Evolutionary conservation across 2,888 invertebrate species (phyloP).

Genomic region (Apotomis betuletana): DNA sequence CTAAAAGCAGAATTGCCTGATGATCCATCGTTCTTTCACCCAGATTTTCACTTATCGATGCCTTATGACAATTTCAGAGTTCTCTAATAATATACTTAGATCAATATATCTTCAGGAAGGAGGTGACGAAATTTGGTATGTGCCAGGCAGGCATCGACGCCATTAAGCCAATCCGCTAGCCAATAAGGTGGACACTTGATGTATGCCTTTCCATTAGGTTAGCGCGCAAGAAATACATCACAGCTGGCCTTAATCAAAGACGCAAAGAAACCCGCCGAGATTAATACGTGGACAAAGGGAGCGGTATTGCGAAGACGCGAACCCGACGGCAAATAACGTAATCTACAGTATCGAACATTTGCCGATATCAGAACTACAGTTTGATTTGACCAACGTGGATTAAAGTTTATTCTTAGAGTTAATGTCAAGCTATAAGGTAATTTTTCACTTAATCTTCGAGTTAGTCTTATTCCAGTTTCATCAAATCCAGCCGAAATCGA

Average conservation of each 20-base stretch:
- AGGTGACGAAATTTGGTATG: constrained; percentile 68
- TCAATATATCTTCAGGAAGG: constrained; percentile 48
- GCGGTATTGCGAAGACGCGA: constrained; percentile 63
- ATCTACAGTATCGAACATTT: constrained; percentile 46
- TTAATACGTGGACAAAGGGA: constrained; percentile 75
- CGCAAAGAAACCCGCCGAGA: constrained; percentile 73
- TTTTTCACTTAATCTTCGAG: no score
- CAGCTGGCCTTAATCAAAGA: constrained; percentile 78
- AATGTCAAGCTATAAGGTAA: no score
- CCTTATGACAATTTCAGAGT: no score
- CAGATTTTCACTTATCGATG: no score
- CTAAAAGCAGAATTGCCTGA: no score
- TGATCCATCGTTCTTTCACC: no score
- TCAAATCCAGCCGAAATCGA: no score
- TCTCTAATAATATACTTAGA: not conserved
- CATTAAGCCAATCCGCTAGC: constrained; percentile 76
- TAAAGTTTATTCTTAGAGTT: no score
- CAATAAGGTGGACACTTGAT: constrained; percentile 82
- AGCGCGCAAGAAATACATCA: constrained; percentile 81
- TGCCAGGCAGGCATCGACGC: constrained; percentile 64
- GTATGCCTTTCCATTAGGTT: constrained; percentile 81
- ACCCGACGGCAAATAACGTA: constrained; percentile 59
- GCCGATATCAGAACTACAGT: not conserved
- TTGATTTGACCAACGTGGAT: not conserved
- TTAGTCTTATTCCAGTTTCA: no score